These are phyloP conservation scores for Hypolimnas misippus DNA, from an alignment of 2,888 invertebrate species.

Conservation along the genomic window DNA sequence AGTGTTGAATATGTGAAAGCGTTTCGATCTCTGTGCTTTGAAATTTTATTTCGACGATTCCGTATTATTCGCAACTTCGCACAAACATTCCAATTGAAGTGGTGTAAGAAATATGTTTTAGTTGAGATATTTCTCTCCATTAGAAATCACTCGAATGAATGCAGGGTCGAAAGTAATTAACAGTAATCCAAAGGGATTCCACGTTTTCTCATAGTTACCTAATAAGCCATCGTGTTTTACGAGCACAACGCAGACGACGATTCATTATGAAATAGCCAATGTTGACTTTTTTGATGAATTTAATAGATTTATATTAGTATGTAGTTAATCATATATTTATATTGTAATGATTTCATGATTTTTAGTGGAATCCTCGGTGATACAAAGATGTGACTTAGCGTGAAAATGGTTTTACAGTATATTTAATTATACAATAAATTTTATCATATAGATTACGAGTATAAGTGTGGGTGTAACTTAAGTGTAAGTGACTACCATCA, in stretches of 20 bases:
- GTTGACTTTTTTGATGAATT: constrained; percentile 36
- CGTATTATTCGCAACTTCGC: constrained; percentile 49
- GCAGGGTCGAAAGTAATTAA: constrained; percentile 59
- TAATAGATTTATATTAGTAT: constrained; percentile 28
- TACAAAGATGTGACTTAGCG: constrained; percentile 60
- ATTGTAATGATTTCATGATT: constrained; percentile 33
- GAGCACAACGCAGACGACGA: constrained; percentile 28
- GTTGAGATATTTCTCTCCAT: constrained; percentile 48
- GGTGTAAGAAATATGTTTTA: constrained; percentile 42
- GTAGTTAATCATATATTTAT: constrained; percentile 29
- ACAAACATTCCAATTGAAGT: constrained; percentile 56
- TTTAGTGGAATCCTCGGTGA: constrained; percentile 57
- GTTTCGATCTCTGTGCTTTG: constrained; percentile 38
- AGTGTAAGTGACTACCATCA: constrained; percentile 35
- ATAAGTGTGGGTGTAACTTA: constrained; percentile 41
- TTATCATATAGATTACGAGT: constrained; percentile 35
- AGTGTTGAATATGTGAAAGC: constrained; percentile 40
- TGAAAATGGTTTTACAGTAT: constrained; percentile 39
- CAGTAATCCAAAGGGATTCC: constrained; percentile 63
- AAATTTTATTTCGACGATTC: not conserved
- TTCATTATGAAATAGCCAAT: constrained; percentile 19
- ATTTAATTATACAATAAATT: constrained; percentile 38
- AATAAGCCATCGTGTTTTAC: constrained; percentile 33
- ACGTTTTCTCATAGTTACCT: constrained; percentile 50
- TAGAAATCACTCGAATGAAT: constrained; percentile 70